Evolutionary conservation across 2,888 invertebrate genomes (phyloP).

Genomic region (Zelleria hepariella): DNA sequence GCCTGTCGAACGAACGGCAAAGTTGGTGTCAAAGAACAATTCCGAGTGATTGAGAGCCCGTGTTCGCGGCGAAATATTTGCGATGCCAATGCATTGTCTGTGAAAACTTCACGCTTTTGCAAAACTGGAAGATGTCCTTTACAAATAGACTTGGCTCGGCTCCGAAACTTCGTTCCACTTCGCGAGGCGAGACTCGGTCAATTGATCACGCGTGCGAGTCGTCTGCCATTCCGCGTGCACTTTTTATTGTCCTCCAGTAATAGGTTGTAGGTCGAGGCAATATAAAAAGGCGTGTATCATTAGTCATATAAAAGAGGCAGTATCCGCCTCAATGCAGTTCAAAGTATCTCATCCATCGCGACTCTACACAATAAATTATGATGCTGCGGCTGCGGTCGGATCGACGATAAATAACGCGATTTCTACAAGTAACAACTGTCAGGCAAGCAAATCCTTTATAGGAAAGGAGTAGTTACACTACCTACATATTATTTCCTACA

Average conservation of each 20-base stretch:
- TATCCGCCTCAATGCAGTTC: constrained; percentile 3
- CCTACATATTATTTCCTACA: too few relatives aligned
- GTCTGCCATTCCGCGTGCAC: neutral
- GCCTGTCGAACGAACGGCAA: too few relatives aligned
- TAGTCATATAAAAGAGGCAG: neutral
- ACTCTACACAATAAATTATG: constrained; percentile 5
- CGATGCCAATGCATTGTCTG: neutral
- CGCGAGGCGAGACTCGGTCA: constrained; percentile 15
- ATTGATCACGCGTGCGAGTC: neutral
- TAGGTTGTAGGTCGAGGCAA: neutral
- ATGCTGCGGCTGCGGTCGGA: constrained; percentile 4
- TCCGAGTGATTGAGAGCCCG: too few relatives aligned
- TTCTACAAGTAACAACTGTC: constrained; percentile 10
- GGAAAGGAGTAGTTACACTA: neutral
- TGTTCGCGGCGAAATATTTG: too few relatives aligned
- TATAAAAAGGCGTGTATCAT: neutral
- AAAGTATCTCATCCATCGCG: constrained; percentile 2
- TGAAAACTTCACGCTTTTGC: neutral
- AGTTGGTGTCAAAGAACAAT: too few relatives aligned
- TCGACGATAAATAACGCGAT: constrained; percentile 14
- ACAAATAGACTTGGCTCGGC: constrained; percentile 12
- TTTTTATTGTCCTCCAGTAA: neutral
- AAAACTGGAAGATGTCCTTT: neutral
- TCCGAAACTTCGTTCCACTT: constrained; percentile 9
- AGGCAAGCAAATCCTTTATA: neutral